Evolutionary conservation across 2,113 vertebrate species (phyloP).

Genomic region (Catagonus wagneri): DNA sequence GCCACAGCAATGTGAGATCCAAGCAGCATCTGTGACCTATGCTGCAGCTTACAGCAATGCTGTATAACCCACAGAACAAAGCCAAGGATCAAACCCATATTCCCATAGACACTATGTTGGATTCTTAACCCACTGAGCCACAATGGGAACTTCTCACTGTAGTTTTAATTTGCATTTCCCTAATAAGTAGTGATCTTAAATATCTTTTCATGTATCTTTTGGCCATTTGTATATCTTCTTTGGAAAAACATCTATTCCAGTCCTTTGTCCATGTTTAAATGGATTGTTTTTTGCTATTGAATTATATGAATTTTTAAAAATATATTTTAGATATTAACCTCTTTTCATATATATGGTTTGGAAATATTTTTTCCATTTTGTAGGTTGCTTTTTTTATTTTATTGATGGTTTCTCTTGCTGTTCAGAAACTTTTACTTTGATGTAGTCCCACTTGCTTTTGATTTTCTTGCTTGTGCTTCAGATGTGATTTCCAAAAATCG

Average conservation of each 20-base stretch:
- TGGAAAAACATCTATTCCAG: neutral
- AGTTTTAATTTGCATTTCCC: neutral
- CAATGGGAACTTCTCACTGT: too few species aligned
- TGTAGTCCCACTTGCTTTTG: neutral
- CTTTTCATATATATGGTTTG: neutral
- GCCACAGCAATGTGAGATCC: too few species aligned
- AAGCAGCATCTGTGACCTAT: too few species aligned
- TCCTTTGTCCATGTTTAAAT: neutral
- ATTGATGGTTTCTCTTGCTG: neutral
- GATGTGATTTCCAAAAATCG: neutral
- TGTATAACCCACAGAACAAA: too few species aligned
- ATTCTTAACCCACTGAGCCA: too few species aligned
- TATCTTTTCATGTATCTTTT: neutral
- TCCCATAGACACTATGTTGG: too few species aligned
- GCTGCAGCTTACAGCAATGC: too few species aligned
- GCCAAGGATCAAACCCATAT: too few species aligned
- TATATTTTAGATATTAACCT: neutral
- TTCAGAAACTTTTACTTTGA: neutral
- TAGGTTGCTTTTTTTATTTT: neutral
- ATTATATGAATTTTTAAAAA: neutral
- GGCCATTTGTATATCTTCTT: neutral
- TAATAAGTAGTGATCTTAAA: neutral
- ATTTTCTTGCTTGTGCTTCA: neutral
- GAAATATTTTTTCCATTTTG: neutral
- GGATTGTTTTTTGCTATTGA: neutral